Evolutionary conservation across 2,888 invertebrate species (phyloP), one percentile per base, ranked within the genome.

Genomic region (Mimachlamys varia): DNA sequence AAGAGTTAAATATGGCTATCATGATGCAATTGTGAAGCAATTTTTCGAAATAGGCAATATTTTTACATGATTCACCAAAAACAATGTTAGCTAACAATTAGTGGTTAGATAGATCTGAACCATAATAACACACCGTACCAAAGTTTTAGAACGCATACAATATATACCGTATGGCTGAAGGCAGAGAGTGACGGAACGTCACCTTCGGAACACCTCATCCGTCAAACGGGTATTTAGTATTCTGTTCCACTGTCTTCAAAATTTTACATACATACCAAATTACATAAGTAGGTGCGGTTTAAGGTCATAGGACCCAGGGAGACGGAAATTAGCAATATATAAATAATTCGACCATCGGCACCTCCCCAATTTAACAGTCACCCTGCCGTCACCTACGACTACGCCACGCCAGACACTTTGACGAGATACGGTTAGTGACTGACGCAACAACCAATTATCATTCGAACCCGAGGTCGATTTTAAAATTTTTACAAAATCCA

Each of bases 141-240:
- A 12, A 33, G 13, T 76, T 10, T 13, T 27, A 76, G 27, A 4
- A 33, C 33, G 33, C 27, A 76, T 76, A 33, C 33, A 33, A 27
- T 76, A 44, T 44, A 44, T 44, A 44, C 7, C 4, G n/a, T n/a
- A 58, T 58, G 58, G 58, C 58, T 58, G 58, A 58, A 7, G 33
- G 76, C 76, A 27, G 76, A 76, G 33, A 76, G 76, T 76, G 76
- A 76, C 76, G 33, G 33, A 76, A 76, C 76, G 76, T 76, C 76
- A 76, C 76, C 76, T 12, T 76, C 76, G 76, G 76, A 76, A 76
- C 76, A 76, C 76, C 33, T 76, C 76, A 76, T 76, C 76, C 76
- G 33, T 76, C 76, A 76, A 33, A 33, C 76, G 33, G 33, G 76
- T 76, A 76, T 33, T 76, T 76, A 76, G 76, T 76, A 76, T 76